Base-by-base conservation (phyloP, 2,113 vertebrate species). In the Hiodon alosoides region DNA sequence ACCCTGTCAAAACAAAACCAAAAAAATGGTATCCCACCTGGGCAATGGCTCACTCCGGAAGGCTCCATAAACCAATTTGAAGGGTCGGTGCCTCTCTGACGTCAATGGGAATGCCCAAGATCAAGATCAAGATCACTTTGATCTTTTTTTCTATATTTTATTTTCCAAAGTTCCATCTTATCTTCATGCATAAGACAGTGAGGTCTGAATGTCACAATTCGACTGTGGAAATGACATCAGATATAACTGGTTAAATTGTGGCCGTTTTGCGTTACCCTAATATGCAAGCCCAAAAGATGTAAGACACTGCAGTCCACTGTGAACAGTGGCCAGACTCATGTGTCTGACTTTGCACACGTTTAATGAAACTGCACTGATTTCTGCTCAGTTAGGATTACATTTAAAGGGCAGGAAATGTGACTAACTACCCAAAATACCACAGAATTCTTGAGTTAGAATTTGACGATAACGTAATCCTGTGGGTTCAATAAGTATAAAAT, bases 401-500 rank as follows among this genome's bases (percentile, higher is more conserved):
- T 50, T 47, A 53, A 57, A 74, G 62, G 11, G 53, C 64, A 47
- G 70, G 57, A 57, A 48, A 71, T 54, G 51, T 65, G 60, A 64
- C 48, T 73, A 5, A 17, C 7, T 53, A 67, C 52, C 57, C 62
- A 48, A 67, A 31, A 31, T 31, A 74, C 53, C 62, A 74, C 58
- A 74, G 57, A 67, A 51, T 74, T 10, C 71, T 60, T 48, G 58
- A 72, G 51, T 74, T 46, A 53, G 61, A 64, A 64, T 74, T 67
- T 64, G 58, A 67, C 67, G 64, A 67, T 65, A 58, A 67, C 55
- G 58, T 58, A 16, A 57, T 55, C 70, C 55, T 31, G 54, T 71
- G 70, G 70, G 70, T 58, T 10, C 13, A 8, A 47, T 6, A 67
- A 57, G 16, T 31, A 7, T 6, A 67, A 74, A 74, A 74, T 67